A percentile compares a stretch with the other conserved stretches of the same genome.
Conservation (phyloP, 2,113 vertebrate genomes). For the Rhinoderma darwinii region DNA sequence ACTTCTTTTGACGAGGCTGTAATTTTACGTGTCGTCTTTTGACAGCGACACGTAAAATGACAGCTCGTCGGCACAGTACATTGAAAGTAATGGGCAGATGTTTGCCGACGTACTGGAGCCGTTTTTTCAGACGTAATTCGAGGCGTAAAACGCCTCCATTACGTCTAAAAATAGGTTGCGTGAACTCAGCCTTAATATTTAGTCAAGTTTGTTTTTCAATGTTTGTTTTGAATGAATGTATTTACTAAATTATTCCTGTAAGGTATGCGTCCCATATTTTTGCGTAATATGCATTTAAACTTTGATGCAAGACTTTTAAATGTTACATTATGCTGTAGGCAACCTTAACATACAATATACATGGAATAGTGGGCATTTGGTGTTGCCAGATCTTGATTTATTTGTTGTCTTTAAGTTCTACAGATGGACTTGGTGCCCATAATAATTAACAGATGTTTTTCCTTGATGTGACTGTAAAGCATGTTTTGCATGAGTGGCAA, state of each 20-base stretch:
- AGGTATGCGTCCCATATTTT: not conserved
- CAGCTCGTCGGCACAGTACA: too few relatives aligned
- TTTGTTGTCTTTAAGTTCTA: slow-evolving; percentile 41
- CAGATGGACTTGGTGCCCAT: slow-evolving; percentile 27
- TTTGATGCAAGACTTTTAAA: not conserved
- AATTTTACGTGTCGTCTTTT: too few relatives aligned
- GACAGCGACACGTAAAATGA: too few relatives aligned
- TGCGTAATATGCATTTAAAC: too few relatives aligned
- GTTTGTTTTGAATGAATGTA: not conserved
- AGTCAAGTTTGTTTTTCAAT: too few relatives aligned
- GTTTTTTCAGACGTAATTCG: too few relatives aligned
- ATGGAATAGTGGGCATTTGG: not conserved
- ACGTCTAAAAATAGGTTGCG: too few relatives aligned
- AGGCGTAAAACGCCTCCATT: too few relatives aligned
- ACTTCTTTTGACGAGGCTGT: too few relatives aligned
- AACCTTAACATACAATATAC: not conserved
- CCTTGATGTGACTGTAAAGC: slow-evolving; percentile 41
- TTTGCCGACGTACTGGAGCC: too few relatives aligned
- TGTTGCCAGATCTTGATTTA: slow-evolving; percentile 11
- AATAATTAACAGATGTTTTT: slow-evolving; percentile 51
- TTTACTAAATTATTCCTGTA: not conserved
- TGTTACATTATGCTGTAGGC: not conserved
- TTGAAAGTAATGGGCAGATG: too few relatives aligned
- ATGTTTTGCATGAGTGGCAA: slow-evolving; percentile 43
- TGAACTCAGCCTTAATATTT: too few relatives aligned